Base-by-base conservation (phyloP, 2,113 vertebrate genomes). In the Penelope pileata region DNA sequence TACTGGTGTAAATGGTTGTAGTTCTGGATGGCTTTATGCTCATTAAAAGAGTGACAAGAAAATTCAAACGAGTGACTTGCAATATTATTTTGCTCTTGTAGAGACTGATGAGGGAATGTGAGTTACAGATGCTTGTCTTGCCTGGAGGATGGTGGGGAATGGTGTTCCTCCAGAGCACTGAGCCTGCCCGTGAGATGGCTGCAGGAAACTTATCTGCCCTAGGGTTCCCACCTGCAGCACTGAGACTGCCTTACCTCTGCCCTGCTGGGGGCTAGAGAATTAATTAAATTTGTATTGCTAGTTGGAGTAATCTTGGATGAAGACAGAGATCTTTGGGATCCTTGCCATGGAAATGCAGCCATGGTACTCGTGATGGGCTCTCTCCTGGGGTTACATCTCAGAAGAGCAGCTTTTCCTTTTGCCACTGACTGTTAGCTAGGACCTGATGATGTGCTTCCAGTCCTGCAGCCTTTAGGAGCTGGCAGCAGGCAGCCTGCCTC, bases 361-460 rank as follows among this genome's bases (percentile, higher is more conserved):
- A 6, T 10, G 18, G 36, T 60, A 32, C 53, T 78, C 3, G 0
- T 24, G 48, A 16, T 15, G 26, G 36, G 16, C 56, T 66, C 12
- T n/a, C 9, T 27, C 12, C 4, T 0, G 1, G n/a, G 16, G 13
- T 36, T 16, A 13, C 9, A 6, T 11, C 22, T 34, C 53, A 42
- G 30, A 63, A 63, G 7, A 50, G 16, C 54, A 27, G 38, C 59
- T 16, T 73, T 32, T n/a, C 42, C 63, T 54, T 54, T 26, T 36
- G 27, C 26, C 30, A 0, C 6, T 21, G 62, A 10, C 12, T 18
- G 0, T 9, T 38, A 42, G 16, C 50, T 66, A 10, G 42, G 27
- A 23, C 62, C 63, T 38, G 7, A 22, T 26, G 45, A 8, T 6
- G 43, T 16, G 14, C 50, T 51, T 32, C 22, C 36, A 47, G 29